A percentile compares a stretch with the other conserved stretches of the same genome.
Conservation (phyloP, 2,888 invertebrate genomes). For the Tipula confusa region DNA sequence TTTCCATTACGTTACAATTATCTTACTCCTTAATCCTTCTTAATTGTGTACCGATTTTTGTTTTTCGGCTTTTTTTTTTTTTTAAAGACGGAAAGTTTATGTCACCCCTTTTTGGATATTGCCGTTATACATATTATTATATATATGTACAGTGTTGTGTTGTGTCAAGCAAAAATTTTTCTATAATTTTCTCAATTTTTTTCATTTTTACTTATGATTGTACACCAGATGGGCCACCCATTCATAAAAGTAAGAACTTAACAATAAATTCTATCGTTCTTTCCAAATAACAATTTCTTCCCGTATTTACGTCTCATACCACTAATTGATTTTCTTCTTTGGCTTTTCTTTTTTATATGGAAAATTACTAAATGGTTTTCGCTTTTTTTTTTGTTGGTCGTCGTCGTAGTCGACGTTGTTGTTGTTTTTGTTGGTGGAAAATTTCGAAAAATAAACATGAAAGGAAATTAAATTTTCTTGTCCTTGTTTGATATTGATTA, state of each 20-base stretch:
- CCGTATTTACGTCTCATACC: background rate
- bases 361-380: conserved; percentile 12
- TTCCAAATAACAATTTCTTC: background rate
- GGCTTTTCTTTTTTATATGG: no score
- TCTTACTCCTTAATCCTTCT: background rate
- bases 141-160: background rate
- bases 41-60: background rate
- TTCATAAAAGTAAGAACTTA: conserved; percentile 5
- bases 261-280: background rate
- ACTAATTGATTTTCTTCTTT: background rate
- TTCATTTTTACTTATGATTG: conserved; percentile 1
- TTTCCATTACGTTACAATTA: conserved; percentile 16
- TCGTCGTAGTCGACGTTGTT: no score
- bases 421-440: background rate
- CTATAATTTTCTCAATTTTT: background rate
- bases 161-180: background rate
- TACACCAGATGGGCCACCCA: background rate
- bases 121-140: no score
- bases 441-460: background rate
- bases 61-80: background rate
- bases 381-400: background rate
- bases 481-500: conserved; percentile 25
- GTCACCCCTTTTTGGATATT: conserved; percentile 25
- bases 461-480: conserved; percentile 25
- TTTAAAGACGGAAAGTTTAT: background rate